Percentiles rank a stretch among this genome's conserved stretches.
phyloP scores from a whole-genome alignment of 2,113 vertebrate species.

The Isurus oxyrinchus region DNA sequence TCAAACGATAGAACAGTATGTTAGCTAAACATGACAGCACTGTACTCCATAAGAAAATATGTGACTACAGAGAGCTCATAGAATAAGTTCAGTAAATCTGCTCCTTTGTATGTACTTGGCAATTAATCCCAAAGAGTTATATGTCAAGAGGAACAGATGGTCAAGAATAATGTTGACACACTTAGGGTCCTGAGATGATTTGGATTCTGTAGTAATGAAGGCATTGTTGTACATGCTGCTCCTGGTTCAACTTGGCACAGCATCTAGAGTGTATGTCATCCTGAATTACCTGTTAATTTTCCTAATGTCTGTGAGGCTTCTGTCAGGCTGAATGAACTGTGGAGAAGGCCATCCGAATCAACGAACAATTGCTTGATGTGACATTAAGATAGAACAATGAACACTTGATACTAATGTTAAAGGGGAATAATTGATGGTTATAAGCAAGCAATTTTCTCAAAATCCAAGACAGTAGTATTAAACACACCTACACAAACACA shows the following conservation, averaged over 20 bases:
- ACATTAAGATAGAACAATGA: not conserved
- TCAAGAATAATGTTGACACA: not conserved
- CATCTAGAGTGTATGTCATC: not conserved
- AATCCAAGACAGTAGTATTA: not conserved
- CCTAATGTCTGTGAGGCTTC: not conserved
- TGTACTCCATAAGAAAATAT: not conserved
- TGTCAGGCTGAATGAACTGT: not conserved
- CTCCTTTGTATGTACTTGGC: not conserved
- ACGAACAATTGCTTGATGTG: not conserved
- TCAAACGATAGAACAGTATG: not conserved
- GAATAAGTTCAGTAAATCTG: not conserved
- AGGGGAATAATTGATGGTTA: not conserved
- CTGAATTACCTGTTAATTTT: not conserved
- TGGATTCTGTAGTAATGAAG: not conserved
- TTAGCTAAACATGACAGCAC: not conserved
- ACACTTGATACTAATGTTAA: not conserved
- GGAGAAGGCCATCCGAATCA: not conserved
- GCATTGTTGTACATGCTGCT: not conserved
- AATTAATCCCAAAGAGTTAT: not conserved
- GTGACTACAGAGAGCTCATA: not conserved
- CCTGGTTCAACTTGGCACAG: not conserved
- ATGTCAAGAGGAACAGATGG: constrained; percentile 15
- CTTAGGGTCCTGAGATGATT: no score
- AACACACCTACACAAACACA: not conserved
- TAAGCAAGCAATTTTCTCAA: not conserved